phyloP scores from a whole-genome alignment of 2,797 vertebrate genomes.

The Thripadectes ignobilis region DNA sequence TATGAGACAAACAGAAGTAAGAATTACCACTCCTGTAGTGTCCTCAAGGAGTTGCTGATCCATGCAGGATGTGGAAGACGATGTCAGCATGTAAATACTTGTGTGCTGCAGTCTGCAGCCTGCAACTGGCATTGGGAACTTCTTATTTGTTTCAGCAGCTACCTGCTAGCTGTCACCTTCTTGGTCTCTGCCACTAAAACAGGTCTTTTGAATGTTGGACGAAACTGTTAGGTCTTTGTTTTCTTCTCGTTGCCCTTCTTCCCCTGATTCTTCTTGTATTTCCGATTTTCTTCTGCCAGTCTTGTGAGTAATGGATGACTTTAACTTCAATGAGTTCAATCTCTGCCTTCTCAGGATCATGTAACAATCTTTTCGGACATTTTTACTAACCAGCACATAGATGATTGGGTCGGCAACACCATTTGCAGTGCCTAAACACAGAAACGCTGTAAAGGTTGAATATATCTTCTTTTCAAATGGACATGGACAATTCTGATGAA shows the following conservation, averaged over 20 bases:
- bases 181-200: neutral
- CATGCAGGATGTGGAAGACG: neutral
- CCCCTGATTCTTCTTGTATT: constrained; percentile 49
- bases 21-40: neutral
- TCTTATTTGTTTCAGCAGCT: neutral
- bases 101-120: neutral
- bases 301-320: neutral
- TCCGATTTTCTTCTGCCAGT: constrained; percentile 46
- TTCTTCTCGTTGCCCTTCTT: neutral
- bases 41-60: neutral
- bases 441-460: constrained; percentile 76
- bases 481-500: neutral
- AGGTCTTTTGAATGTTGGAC: neutral
- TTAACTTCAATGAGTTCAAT: neutral
- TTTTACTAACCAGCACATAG: constrained; percentile 85
- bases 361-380: constrained; percentile 78
- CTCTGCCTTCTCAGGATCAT: constrained; percentile 53
- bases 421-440: constrained; percentile 86
- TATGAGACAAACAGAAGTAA: neutral
- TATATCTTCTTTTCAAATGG: constrained; percentile 77
- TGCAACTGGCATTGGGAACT: neutral
- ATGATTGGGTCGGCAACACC: constrained; percentile 87
- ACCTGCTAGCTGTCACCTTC: neutral
- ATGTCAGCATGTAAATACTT: neutral
- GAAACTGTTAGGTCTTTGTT: neutral